These are phyloP conservation scores for Callitettix versicolor DNA, from an alignment of 1,140 invertebrate species.

Conservation along the genomic window DNA sequence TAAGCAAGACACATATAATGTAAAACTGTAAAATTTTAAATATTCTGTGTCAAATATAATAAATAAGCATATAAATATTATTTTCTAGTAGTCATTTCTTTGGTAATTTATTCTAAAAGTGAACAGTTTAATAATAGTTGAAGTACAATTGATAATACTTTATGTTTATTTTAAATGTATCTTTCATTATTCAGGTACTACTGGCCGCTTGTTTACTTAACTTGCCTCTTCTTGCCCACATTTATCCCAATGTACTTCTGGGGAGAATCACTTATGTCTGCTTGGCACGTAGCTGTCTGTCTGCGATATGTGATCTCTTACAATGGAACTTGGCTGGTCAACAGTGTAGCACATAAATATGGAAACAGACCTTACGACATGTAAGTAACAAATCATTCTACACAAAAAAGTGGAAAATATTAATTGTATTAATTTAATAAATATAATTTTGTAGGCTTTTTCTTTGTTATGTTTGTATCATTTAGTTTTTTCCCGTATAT, in stretches of 20 bases:
- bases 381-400: slow-evolving; percentile 45
- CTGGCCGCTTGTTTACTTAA: slow-evolving; percentile 18
- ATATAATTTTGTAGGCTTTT: neutral
- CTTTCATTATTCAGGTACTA: slow-evolving; percentile 22
- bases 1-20: no score
- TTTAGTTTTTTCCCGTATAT: neutral
- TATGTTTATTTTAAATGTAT: no score
- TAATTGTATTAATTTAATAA: neutral
- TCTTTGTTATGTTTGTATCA: neutral
- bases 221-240: slow-evolving; percentile 36
- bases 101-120: no score
- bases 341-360: slow-evolving; percentile 61
- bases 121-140: no score
- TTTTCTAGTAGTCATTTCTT: no score
- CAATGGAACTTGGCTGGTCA: slow-evolving; percentile 66
- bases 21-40: no score
- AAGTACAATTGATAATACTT: no score
- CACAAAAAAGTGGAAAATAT: neutral
- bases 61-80: no score
- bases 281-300: slow-evolving; percentile 53
- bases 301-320: slow-evolving; percentile 53
- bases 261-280: slow-evolving; percentile 48
- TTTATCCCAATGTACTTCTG: slow-evolving; percentile 46
- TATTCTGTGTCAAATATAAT: no score
- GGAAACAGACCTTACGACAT: slow-evolving; percentile 64